A percentile compares a stretch with the other conserved stretches of the same genome.
Conservation (phyloP, 2,113 vertebrate genomes). For the Micronycteris hirsuta region DNA sequence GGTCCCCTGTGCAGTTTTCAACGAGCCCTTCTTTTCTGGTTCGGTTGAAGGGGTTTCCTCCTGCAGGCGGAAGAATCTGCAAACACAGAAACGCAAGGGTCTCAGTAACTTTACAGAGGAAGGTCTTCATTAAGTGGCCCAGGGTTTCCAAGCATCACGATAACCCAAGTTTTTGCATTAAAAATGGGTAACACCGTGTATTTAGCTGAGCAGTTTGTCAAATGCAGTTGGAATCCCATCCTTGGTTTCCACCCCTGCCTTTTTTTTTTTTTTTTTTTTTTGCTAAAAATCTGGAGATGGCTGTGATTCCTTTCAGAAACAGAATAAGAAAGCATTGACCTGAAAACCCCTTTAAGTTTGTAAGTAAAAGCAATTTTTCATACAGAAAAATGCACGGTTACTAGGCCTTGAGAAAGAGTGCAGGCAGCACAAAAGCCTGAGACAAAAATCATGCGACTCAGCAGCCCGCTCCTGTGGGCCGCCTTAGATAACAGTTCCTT, state of each 20-base stretch:
- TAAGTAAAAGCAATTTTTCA: slow-evolving; percentile 2
- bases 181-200: background rate
- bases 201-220: background rate
- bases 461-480: background rate
- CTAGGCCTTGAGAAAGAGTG: background rate
- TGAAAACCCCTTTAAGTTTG: background rate
- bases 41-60: background rate
- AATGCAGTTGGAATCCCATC: background rate
- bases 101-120: background rate
- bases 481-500: background rate
- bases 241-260: background rate
- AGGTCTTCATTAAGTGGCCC: background rate
- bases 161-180: background rate
- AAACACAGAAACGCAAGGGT: background rate
- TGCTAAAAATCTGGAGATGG: background rate
- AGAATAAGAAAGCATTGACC: background rate
- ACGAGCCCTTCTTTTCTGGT: background rate
- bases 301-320: background rate
- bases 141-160: background rate
- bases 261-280: background rate
- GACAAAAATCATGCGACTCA: background rate
- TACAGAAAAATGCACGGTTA: background rate
- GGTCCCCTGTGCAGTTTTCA: background rate
- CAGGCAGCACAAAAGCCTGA: background rate
- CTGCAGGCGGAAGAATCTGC: background rate